These are phyloP conservation scores for Margaritifera margaritifera DNA, from an alignment of 2,888 invertebrate species.

Conservation along the genomic window DNA sequence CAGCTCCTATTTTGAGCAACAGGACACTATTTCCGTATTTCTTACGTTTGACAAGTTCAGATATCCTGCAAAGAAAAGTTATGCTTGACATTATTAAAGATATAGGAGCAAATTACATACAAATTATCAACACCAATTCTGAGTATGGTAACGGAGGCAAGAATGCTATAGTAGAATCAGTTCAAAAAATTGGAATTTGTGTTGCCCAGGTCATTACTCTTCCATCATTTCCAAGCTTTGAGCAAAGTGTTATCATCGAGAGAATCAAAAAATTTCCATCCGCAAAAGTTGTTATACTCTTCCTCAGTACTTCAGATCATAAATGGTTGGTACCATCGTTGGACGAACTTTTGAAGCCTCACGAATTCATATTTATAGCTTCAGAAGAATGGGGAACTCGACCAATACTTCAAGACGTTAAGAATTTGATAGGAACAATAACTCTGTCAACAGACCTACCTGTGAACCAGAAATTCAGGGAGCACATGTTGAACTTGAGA, in stretches of 20 bases:
- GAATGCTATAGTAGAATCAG: slow-evolving; percentile 7
- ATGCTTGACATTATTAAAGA: slow-evolving; percentile 33
- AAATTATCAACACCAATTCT: slow-evolving; percentile 38
- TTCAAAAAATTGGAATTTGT: slow-evolving; percentile 22
- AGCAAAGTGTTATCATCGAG: slow-evolving; percentile 8
- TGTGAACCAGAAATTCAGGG: slow-evolving; percentile 19
- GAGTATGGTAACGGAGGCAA: slow-evolving; percentile 42
- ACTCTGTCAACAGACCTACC: slow-evolving; percentile 31
- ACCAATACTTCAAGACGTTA: slow-evolving; percentile 9
- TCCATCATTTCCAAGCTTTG: slow-evolving; percentile 8
- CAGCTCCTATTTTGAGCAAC: slow-evolving; percentile 35
- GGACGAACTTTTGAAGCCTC: slow-evolving; percentile 9
- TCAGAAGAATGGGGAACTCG: slow-evolving; percentile 42
- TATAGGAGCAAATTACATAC: slow-evolving; percentile 32
- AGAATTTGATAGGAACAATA: slow-evolving; percentile 27
- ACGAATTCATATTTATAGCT: slow-evolving; percentile 35
- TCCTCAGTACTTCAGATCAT: slow-evolving; percentile 29
- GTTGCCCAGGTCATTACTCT: slow-evolving; percentile 27
- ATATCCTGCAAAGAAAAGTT: slow-evolving; percentile 30
- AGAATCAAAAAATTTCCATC: slow-evolving; percentile 14
- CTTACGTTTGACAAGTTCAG: slow-evolving; percentile 33
- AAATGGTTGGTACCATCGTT: slow-evolving; percentile 9
- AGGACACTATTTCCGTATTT: slow-evolving; percentile 34
- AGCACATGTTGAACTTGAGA: slow-evolving; percentile 16
- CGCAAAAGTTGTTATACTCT: slow-evolving; percentile 32